A percentile compares a stretch with the other conserved stretches of the same genome.
Evolutionary conservation across 1,140 invertebrate genomes (phyloP).

Genomic region (Monomorium pharaonis): DNA sequence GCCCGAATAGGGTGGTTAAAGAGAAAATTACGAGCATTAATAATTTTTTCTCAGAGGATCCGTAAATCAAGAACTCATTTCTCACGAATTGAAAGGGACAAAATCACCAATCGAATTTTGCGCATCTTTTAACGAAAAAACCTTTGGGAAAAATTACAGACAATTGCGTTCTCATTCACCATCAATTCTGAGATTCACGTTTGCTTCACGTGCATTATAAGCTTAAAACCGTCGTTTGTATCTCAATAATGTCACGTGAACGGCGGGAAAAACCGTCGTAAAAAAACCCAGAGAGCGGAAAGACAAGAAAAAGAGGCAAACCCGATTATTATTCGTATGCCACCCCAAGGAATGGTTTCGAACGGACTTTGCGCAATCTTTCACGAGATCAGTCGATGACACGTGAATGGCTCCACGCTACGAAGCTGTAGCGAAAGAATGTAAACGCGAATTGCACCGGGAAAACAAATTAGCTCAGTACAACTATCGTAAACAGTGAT

Average conservation of each 20-base stretch:
- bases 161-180: conserved; percentile 35
- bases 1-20: not conserved
- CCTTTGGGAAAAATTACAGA: conserved; percentile 21
- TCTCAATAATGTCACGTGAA: conserved; percentile 39
- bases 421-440: not conserved
- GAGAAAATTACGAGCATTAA: not conserved
- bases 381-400: conserved; percentile 22
- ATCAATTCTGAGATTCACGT: conserved; percentile 24
- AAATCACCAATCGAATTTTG: not conserved
- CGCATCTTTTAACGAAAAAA: conserved; percentile 6
- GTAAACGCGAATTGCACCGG: not conserved
- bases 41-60: not conserved
- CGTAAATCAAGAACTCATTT: not conserved
- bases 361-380: not conserved
- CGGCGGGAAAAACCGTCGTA: conserved; percentile 37
- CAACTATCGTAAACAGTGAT: conserved; percentile 7
- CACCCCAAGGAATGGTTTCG: not conserved
- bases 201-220: conserved; percentile 43
- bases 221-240: conserved; percentile 51
- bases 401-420: not conserved
- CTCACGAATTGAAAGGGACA: not conserved
- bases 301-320: conserved; percentile 7
- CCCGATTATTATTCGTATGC: not conserved
- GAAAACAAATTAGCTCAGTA: conserved; percentile 18
- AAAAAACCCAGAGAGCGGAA: conserved; percentile 23